Conservation (phyloP, 2,797 vertebrate genomes). For the Rhadinocentrus ornatus region DNA sequence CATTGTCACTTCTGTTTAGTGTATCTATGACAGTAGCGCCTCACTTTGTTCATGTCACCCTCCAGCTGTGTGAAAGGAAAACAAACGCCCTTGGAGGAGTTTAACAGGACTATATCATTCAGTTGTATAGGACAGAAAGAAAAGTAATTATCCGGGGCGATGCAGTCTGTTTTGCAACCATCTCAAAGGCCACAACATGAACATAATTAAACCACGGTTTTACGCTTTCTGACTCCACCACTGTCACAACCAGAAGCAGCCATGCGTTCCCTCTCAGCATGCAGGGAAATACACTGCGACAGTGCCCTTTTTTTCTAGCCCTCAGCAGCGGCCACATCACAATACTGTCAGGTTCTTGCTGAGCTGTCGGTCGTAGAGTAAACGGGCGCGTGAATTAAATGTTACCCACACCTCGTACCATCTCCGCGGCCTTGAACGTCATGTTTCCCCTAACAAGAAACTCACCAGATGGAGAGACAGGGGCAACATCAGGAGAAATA, state of each 20-base stretch:
- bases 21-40: not conserved
- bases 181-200: conserved; percentile 27
- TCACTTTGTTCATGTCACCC: not conserved
- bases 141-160: not conserved
- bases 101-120: not conserved
- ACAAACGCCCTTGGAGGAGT: not conserved
- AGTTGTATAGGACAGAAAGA: not conserved
- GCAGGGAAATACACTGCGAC: conserved; percentile 80
- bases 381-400: conserved; percentile 27
- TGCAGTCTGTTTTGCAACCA: conserved; percentile 13
- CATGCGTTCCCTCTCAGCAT: conserved; percentile 73
- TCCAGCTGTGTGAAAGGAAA: not conserved
- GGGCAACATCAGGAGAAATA: conserved; percentile 92
- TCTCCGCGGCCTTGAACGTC: conserved; percentile 68
- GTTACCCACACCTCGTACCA: conserved; percentile 43
- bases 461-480: conserved; percentile 96
- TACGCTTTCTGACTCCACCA: conserved; percentile 32
- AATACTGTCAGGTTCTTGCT: not conserved
- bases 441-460: conserved; percentile 44
- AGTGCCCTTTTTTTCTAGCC: conserved; percentile 42
- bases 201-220: conserved; percentile 24
- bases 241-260: conserved; percentile 60
- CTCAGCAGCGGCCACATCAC: conserved; percentile 30
- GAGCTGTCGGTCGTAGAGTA: conserved; percentile 10
- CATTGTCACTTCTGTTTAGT: not conserved